These are phyloP conservation scores for Pollenia griseotomentosa DNA, from an alignment of 2,888 invertebrate genomes.

Conservation along the genomic window DNA sequence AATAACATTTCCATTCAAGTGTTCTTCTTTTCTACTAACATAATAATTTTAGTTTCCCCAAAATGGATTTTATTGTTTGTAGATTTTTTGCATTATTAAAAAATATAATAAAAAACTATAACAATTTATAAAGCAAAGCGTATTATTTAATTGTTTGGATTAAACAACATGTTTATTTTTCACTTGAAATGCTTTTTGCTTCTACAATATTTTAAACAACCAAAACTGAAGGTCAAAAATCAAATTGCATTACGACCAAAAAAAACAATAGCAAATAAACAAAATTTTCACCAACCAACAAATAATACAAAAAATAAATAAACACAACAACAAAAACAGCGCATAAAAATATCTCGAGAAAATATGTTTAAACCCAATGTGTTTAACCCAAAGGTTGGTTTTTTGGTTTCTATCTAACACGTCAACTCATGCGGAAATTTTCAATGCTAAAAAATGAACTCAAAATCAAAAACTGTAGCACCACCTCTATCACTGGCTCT, in stretches of 20 bases:
- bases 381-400: background rate
- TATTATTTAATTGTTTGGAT: conserved; percentile 38
- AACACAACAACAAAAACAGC: background rate
- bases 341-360: background rate
- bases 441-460: conserved; percentile 11
- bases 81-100: background rate
- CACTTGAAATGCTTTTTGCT: conserved; percentile 16
- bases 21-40: background rate
- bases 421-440: conserved; percentile 38
- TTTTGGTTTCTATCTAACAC: conserved; percentile 37
- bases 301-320: conserved; percentile 13
- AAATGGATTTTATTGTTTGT: background rate
- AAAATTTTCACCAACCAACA: conserved; percentile 6
- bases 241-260: conserved; percentile 21
- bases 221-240: conserved; percentile 28
- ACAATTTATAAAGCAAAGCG: background rate
- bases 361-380: conserved; percentile 9
- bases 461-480: background rate
- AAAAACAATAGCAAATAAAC: background rate
- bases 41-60: background rate
- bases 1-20: background rate
- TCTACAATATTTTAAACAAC: background rate
- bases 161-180: conserved; percentile 11
- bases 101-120: background rate
- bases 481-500: background rate